Evolutionary conservation across 2,113 vertebrate genomes (phyloP), one percentile per base, ranked within the genome.

Genomic region (Hoplias malabaricus): DNA sequence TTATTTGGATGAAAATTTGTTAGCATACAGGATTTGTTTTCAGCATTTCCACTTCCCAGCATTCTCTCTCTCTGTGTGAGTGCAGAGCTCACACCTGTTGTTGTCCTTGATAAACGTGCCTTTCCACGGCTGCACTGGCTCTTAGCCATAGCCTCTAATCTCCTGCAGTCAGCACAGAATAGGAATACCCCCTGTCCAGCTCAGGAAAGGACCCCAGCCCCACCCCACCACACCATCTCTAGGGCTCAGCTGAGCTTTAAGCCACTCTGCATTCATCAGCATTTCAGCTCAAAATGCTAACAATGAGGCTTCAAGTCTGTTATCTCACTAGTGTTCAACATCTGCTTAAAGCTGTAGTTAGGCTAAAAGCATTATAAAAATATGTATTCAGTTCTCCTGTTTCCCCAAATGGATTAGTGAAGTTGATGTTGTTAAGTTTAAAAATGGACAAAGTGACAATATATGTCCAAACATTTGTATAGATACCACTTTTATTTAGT

Each of bases 251-350:
- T 21, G 73, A 71, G 57, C 29, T 76, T 81, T 76, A 38, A 67
- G 73, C 66, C 66, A 67, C 61, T 4, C 33, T 66, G 34, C 36
- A 8, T 56, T 34, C 73, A 71, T 70, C 73, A 66, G 67, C 67
- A 65, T 59, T 80, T 80, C 46, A 70, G 79, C 73, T 70, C 33
- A 75, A 36, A 73, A 48, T 68, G 42, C 56, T 62, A 43, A 77
- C 73, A 71, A 77, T 72, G 63, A 77, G 77, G 67, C 57, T 29
- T 71, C 67, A 65, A 66, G 73, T n/a, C n/a, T n/a, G n/a, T n/a
- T n/a, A n/a, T n/a, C n/a, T n/a, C n/a, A n/a, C n/a, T n/a, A n/a
- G n/a, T n/a, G n/a, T n/a, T n/a, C n/a, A n/a, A n/a, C n/a, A n/a
- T n/a, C n/a, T n/a, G n/a, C n/a, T n/a, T n/a, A n/a, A n/a, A n/a